Evolutionary conservation across 2,888 invertebrate species (phyloP), one percentile per base, ranked within the genome.

Genomic region (Seira musarum): DNA sequence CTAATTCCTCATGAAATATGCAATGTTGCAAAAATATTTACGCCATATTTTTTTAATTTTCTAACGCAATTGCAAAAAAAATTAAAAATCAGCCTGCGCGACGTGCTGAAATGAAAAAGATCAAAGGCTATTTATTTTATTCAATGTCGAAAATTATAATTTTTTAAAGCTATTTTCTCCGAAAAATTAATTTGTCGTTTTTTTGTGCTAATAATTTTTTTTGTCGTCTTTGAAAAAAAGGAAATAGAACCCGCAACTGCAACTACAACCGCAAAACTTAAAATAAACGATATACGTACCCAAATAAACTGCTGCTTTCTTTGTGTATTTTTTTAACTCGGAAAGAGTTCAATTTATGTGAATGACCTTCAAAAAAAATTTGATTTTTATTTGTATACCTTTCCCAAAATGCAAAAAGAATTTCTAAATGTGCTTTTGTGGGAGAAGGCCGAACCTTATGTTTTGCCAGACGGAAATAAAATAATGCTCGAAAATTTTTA

Each of bases 381-480:
- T 19, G 5, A 35, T n/a, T 64, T 63, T 15, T 30, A 6, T 35
- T 67, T 67, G 6, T 35, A 35, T 25, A 64, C 40, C 5, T 40
- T 40, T 8, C 13, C 57, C n/a, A n/a, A 57, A 10, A 6, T 57
- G 8, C 10, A 57, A 57, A 8, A 57, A 57, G n/a, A 15, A 57
- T n/a, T 57, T 57, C 10, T 57, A 57, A 57, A 57, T 57, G 35
- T 63, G 61, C 63, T 71, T 75, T 21, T 66, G 71, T 78, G 78
- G 77, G 77, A 72, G 67, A 35, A 72, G 78, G 78, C 72, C 78
- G 78, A 78, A 78, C 61, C 72, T 78, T 71, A 60, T 60, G 25
- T 65, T 17, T 57, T 57, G 57, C 57, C 57, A 57, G 57, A 57
- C n/a, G n/a, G n/a, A n/a, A n/a, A n/a, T n/a, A n/a, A n/a, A n/a